Evolutionary conservation across 2,888 invertebrate genomes (phyloP), one percentile per base, ranked within the genome.

Genomic region (Seira musarum): DNA sequence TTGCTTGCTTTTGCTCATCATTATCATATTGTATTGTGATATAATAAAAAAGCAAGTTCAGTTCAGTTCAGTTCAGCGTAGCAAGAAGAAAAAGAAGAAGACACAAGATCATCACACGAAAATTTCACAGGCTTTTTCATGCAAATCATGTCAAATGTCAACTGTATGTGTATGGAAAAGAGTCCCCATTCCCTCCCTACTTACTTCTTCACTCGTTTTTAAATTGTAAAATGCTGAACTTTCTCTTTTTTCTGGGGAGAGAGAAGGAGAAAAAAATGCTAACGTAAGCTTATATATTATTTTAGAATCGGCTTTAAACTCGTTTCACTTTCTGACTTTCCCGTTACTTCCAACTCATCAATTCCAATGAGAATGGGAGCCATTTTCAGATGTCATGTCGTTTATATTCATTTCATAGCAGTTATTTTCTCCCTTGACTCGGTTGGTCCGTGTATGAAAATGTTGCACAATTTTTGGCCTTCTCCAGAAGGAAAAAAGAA

Each of bases 131-230:
- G 67, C 76, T 40, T 75, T 75, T 78, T 76, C 80, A 83, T 83
- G 83, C 83, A 83, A 83, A 83, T 84, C 84, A 84, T 84, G 84
- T 84, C 84, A 84, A 79, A 84, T 84, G 84, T 84, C 84, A 84
- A 81, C 76, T 30, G 8, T 30, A 8, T 30, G 8, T 30, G 8
- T 30, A 30, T 30, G 30, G 30, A 30, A 30, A 30, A 30, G 30
- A 30, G 8, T 30, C 30, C 74, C 78, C 68, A 73, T 80, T 73
- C 74, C 72, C 63, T 76, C 69, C 57, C 61, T 60, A 40, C 67
- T 75, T 72, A 25, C 24, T 35, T 61, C 46, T 71, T 40, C 65
- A 49, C 25, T 66, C 53, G 24, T 64, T 53, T 72, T 72, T 72
- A 72, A 70, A 72, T 63, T 72, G 72, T 40, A 72, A 72, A 72